Percentiles rank a stretch among this genome's conserved stretches.
Evolutionary conservation across 2,888 invertebrate genomes (phyloP).

Genomic region (Drosophila macrospina): DNA sequence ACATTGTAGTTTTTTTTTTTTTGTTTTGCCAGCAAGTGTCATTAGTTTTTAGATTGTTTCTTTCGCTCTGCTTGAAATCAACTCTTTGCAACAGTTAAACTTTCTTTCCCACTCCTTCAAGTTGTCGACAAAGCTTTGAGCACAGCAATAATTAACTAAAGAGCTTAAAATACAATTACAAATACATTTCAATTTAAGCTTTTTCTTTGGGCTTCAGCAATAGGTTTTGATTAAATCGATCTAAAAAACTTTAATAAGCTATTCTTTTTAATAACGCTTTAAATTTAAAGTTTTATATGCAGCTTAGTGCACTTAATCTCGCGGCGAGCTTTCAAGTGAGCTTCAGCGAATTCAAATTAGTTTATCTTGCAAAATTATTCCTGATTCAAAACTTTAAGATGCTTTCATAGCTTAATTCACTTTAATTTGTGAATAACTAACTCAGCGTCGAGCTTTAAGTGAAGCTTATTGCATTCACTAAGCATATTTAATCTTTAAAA

Average conservation of each 20-base stretch:
- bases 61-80: background rate
- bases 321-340: too few relatives aligned
- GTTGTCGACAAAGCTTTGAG: background rate
- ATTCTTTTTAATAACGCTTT: too few relatives aligned
- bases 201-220: too few relatives aligned
- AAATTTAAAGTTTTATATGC: too few relatives aligned
- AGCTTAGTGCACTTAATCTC: too few relatives aligned
- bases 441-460: too few relatives aligned
- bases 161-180: background rate
- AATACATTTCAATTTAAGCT: too few relatives aligned
- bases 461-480: too few relatives aligned
- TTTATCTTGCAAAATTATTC: background rate
- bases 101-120: background rate
- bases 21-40: background rate
- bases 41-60: conserved; percentile 11
- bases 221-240: too few relatives aligned
- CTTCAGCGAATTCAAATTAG: too few relatives aligned
- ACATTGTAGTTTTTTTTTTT: conserved; percentile 10
- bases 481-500: too few relatives aligned
- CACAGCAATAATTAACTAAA: background rate
- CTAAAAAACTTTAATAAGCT: too few relatives aligned
- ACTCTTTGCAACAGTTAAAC: background rate
- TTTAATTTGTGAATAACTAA: background rate
- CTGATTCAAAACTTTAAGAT: background rate
- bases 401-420: background rate